A percentile compares a stretch with the other conserved stretches of the same genome.
phyloP scores from a whole-genome alignment of 2,113 vertebrate species.

The Dicaeum eximium region DNA sequence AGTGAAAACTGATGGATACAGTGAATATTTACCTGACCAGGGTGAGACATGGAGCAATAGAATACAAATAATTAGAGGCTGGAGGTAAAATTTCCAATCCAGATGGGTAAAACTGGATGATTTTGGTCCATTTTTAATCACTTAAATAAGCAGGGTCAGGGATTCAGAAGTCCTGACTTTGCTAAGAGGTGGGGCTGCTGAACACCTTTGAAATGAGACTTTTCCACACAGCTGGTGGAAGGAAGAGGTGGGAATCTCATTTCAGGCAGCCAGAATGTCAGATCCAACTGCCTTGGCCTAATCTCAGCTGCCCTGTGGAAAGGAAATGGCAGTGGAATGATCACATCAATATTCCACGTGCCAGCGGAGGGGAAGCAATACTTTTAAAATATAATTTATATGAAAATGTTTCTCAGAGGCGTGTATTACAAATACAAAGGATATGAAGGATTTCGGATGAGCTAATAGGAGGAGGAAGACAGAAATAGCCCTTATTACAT shows the following conservation, averaged over 20 bases:
- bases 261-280: neutral
- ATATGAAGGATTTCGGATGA: neutral
- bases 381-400: constrained; percentile 1
- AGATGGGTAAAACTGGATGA: neutral
- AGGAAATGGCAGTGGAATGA: neutral
- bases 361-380: constrained; percentile 10
- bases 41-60: accelerated
- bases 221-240: neutral
- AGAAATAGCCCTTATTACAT: neutral
- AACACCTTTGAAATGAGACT: neutral
- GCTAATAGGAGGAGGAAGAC: neutral
- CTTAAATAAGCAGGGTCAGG: neutral
- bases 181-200: neutral
- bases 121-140: neutral
- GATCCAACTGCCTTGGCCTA: neutral
- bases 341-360: neutral
- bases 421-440: neutral
- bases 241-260: neutral
- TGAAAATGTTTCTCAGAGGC: neutral
- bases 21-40: neutral
- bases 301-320: neutral
- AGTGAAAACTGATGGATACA: neutral
- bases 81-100: neutral
- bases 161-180: neutral
- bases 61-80: neutral